These are phyloP conservation scores for Alviniconcha strummeri DNA, from an alignment of 2,888 invertebrate genomes.

Conservation along the genomic window DNA sequence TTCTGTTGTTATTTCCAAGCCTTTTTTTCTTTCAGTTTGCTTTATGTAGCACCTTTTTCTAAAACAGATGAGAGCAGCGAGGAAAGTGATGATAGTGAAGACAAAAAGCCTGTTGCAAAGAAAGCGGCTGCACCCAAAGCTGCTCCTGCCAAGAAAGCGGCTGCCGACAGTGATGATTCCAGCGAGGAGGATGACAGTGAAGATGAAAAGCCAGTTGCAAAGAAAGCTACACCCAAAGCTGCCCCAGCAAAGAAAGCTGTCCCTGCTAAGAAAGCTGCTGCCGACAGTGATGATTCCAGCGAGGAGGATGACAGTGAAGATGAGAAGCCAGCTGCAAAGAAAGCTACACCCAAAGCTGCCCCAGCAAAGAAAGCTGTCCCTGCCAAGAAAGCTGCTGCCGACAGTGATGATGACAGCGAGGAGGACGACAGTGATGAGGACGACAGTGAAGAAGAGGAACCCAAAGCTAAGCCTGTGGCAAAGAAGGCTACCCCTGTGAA, in stretches of 20 bases:
- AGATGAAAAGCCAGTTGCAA: neutral
- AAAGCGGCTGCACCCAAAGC: neutral
- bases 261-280: neutral
- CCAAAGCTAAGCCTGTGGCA: neutral
- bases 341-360: neutral
- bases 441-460: neutral
- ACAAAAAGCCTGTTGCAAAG: constrained; percentile 7
- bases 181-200: constrained; percentile 7
- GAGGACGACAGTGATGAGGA: neutral
- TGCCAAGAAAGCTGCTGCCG: neutral
- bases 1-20: no score
- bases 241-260: neutral
- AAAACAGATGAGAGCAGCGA: neutral
- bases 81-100: constrained; percentile 18
- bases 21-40: no score
- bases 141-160: neutral
- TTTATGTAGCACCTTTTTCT: no score
- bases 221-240: neutral
- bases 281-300: neutral
- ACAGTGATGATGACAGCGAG: neutral
- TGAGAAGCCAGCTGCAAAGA: neutral
- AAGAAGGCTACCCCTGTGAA: neutral
- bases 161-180: neutral
- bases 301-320: constrained; percentile 1
- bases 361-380: constrained; percentile 7